Evolutionary conservation across 1,140 invertebrate species (phyloP), one percentile per base, ranked within the genome.

Genomic region (Homarus americanus): DNA sequence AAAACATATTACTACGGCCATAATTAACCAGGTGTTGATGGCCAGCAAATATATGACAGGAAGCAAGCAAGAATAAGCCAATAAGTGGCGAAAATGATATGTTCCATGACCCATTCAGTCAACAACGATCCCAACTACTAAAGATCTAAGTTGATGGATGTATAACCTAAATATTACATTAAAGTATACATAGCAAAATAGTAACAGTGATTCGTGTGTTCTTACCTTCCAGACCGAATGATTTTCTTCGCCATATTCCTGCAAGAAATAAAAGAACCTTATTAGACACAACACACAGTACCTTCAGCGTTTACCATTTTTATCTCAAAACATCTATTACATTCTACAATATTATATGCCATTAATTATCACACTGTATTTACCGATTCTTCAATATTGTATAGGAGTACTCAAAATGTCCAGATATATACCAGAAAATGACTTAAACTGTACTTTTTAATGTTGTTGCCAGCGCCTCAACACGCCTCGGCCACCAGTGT

Each of bases 171-270:
- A 63, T 20, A 20, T 24, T 63, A 63, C 58, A 63, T 17, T 15
- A 20, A 63, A 0, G 3, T 20, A 24, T 63, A 63, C 12, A 49
- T 15, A 49, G 15, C 44, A 49, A 49, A 49, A 7, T 49, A 10
- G 44, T 10, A 15, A 49, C 9, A 49, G 44, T n/a, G n/a, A n/a
- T n/a, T n/a, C n/a, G n/a, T n/a, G n/a, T n/a, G 15, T 44, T 32
- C 82, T 83, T n/a, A 69, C 82, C 82, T 83, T 10, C 58, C 58
- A 2, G 82, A 12, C 66, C 40, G 34, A 17, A 28, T 36, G 32
- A 40, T 41, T n/a, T 66, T 83, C 58, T 83, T 83, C 58, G n/a
- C 82, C 82, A 83, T 83, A 40, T 44, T 63, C 12, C 82, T 83
- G 82, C 2, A 83, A n/a, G 69, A 53, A n/a, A 69, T 9, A 83